These are phyloP conservation scores for Cydia fagiglandana DNA, from an alignment of 1,140 invertebrate genomes.

Conservation along the genomic window DNA sequence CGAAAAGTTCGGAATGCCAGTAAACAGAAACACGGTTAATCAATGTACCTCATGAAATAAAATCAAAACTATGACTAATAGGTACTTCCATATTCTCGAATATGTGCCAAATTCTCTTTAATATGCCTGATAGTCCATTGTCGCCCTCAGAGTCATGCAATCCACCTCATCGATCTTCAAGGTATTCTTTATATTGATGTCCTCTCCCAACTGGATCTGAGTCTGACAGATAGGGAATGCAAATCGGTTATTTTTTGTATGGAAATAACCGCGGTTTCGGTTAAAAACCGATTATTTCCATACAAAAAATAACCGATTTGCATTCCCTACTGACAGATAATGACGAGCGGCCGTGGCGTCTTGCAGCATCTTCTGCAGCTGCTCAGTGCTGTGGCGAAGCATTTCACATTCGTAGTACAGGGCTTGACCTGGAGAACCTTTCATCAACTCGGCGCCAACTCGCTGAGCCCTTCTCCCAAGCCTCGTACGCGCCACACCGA, in stretches of 20 bases:
- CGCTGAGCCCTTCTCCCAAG: slow-evolving; percentile 88
- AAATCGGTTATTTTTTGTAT: no score
- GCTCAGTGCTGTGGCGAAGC: slow-evolving; percentile 81
- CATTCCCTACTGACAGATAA: no score
- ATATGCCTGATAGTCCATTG: slow-evolving; percentile 76
- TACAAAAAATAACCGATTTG: no score
- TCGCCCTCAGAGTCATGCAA: slow-evolving; percentile 87
- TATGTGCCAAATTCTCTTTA: slow-evolving; percentile 42
- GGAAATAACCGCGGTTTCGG: no score
- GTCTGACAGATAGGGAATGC: slow-evolving; percentile 92
- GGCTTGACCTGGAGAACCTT: slow-evolving; percentile 85
- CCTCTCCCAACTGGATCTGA: slow-evolving; percentile 93
- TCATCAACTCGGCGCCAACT: slow-evolving; percentile 88
- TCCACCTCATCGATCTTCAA: slow-evolving; percentile 95
- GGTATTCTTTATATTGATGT: slow-evolving; percentile 95
- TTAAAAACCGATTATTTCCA: no score
- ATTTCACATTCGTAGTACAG: slow-evolving; percentile 86
- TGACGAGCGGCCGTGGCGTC: slow-evolving; percentile 88
- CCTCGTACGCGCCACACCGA: slow-evolving; percentile 90
- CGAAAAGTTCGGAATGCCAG: no score
- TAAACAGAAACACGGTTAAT: no score
- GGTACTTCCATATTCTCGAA: background rate
- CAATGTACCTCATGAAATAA: no score
- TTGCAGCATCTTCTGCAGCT: slow-evolving; percentile 84
- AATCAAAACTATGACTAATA: no score